Percentiles rank a stretch among this genome's conserved stretches.
These are phyloP conservation scores for Bedellia somnulentella DNA, from an alignment of 2,888 invertebrate species.

Conservation along the genomic window DNA sequence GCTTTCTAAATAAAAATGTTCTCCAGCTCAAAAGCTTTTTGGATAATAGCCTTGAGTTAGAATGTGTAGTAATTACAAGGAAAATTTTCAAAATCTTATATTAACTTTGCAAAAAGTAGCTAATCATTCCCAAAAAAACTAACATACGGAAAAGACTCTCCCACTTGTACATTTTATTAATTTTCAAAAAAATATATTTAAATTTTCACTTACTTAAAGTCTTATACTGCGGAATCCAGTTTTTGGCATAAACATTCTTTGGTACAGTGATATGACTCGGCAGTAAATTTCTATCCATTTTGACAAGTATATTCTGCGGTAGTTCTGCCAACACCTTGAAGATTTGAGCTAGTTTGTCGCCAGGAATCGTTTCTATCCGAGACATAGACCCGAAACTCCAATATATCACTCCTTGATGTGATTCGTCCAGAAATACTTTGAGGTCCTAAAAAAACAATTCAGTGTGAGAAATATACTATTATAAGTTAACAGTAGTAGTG, in stretches of 20 bases:
- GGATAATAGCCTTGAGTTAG: too few species aligned
- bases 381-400: conserved; percentile 65
- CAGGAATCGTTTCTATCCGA: conserved; percentile 53
- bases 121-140: too few species aligned
- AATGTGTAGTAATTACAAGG: too few species aligned
- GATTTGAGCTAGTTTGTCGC: conserved; percentile 39
- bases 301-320: conserved; percentile 57
- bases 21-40: too few species aligned
- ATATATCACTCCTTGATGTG: conserved; percentile 54
- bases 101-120: too few species aligned
- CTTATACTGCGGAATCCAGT: conserved; percentile 59
- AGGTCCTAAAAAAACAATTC: conserved; percentile 25
- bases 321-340: conserved; percentile 51
- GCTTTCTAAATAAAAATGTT: too few species aligned
- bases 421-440: conserved; percentile 37
- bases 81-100: too few species aligned
- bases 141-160: too few species aligned
- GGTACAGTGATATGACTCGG: conserved; percentile 46
- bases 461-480: neutral
- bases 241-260: conserved; percentile 46
- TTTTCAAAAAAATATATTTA: neutral
- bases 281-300: conserved; percentile 48
- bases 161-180: too few species aligned
- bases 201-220: conserved; percentile 42
- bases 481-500: too few species aligned